Evolutionary conservation across 2,797 vertebrate species (phyloP).

Genomic region (Malacoraja senta): DNA sequence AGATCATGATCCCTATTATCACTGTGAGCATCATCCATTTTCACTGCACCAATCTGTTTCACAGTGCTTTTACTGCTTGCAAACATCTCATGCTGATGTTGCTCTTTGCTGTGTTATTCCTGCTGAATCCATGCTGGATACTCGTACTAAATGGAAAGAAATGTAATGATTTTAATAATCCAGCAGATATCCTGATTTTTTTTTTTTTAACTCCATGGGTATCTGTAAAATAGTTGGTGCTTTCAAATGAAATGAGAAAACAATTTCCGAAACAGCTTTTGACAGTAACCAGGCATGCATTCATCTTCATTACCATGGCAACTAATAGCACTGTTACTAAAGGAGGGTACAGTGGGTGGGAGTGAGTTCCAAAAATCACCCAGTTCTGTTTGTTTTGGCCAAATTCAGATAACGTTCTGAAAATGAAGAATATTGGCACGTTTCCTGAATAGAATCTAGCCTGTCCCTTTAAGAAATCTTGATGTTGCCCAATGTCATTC

Average conservation of each 20-base stretch:
- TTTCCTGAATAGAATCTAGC: neutral
- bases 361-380: constrained; percentile 25
- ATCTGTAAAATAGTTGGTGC: neutral
- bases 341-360: constrained; percentile 29
- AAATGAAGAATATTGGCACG: neutral
- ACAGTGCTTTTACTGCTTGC: constrained; percentile 12
- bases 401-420: neutral
- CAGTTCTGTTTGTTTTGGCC: neutral
- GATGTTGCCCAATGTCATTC: neutral
- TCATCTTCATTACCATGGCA: constrained; percentile 33
- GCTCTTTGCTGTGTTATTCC: neutral
- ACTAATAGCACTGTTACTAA: constrained; percentile 34
- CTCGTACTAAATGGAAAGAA: constrained; percentile 6
- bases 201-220: neutral
- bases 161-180: constrained; percentile 14
- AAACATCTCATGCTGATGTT: neutral
- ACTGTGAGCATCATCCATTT: constrained; percentile 24
- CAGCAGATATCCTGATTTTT: neutral
- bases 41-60: constrained; percentile 26
- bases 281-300: constrained; percentile 31
- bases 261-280: constrained; percentile 25
- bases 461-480: constrained; percentile 34
- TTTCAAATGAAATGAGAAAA: constrained; percentile 13
- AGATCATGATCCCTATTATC: constrained; percentile 6
- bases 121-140: neutral